phyloP scores from a whole-genome alignment of 1,140 invertebrate genomes.

The Choristoneura fumiferana region DNA sequence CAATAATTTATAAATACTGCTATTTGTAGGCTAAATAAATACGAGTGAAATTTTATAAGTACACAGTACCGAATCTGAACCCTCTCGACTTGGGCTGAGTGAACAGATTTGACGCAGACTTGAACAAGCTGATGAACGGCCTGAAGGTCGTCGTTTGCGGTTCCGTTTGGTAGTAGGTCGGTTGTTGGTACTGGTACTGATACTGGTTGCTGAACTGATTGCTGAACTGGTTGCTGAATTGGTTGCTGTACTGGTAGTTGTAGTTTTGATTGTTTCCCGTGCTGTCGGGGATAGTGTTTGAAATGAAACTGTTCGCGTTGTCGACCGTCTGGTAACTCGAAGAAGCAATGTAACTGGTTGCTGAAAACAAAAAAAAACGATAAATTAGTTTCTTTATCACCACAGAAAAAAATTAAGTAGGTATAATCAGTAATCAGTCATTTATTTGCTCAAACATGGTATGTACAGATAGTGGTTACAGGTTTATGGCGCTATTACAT shows the following conservation, averaged over 20 bases:
- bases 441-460: too few species aligned
- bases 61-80: slow-evolving; percentile 59
- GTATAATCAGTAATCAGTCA: too few species aligned
- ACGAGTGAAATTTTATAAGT: slow-evolving; percentile 42
- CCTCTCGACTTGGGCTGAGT: slow-evolving; percentile 57
- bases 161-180: slow-evolving; percentile 49
- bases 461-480: too few species aligned
- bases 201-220: slow-evolving; percentile 48
- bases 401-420: too few species aligned
- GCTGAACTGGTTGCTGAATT: slow-evolving; percentile 60
- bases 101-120: slow-evolving; percentile 65
- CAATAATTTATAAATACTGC: slow-evolving; percentile 71
- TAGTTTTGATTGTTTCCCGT: slow-evolving; percentile 51
- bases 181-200: slow-evolving; percentile 60
- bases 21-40: slow-evolving; percentile 32
- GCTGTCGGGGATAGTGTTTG: slow-evolving; percentile 71
- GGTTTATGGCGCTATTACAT: too few species aligned
- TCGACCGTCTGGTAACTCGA: slow-evolving; percentile 58
- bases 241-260: slow-evolving; percentile 58
- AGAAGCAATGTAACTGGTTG: slow-evolving; percentile 53
- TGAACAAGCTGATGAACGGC: slow-evolving; percentile 62
- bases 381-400: neutral
- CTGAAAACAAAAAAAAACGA: slow-evolving; percentile 44
- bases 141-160: slow-evolving; percentile 49
- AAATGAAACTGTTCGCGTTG: slow-evolving; percentile 62